These are phyloP conservation scores for Cephus pulcher DNA, from an alignment of 2,888 invertebrate genomes.

Conservation along the genomic window DNA sequence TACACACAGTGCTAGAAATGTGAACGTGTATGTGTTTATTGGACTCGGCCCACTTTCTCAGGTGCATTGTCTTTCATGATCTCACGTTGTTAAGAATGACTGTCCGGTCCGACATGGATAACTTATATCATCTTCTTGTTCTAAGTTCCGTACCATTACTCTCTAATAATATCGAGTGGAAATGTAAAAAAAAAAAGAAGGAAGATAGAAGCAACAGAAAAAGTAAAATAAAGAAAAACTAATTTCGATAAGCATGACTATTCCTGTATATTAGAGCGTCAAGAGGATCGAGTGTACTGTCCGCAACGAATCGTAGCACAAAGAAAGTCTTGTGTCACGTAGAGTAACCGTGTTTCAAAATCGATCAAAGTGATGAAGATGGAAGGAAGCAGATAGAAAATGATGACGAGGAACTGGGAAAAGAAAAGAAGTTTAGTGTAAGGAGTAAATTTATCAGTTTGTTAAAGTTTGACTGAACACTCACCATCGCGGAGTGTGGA, in stretches of 20 bases:
- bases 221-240: background rate
- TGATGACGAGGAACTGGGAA: background rate
- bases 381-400: background rate
- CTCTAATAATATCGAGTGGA: background rate
- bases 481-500: slow-evolving; percentile 75
- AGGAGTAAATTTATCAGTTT: background rate
- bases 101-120: background rate
- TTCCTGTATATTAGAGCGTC: background rate
- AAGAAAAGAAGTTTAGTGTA: background rate
- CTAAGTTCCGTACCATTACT: background rate
- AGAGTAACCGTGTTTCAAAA: background rate
- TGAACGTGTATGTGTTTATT: slow-evolving; percentile 3
- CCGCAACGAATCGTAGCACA: background rate
- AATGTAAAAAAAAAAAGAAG: background rate
- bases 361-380: background rate
- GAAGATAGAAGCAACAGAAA: background rate
- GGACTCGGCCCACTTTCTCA: slow-evolving; percentile 12
- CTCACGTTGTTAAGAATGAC: background rate
- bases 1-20: background rate
- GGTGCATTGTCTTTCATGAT: background rate
- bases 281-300: background rate
- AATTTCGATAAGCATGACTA: background rate
- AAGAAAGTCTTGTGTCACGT: background rate
- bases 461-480: slow-evolving; percentile 40
- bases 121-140: background rate